Evolutionary conservation across 2,113 vertebrate genomes (phyloP).

Genomic region (Chroicocephalus ridibundus): DNA sequence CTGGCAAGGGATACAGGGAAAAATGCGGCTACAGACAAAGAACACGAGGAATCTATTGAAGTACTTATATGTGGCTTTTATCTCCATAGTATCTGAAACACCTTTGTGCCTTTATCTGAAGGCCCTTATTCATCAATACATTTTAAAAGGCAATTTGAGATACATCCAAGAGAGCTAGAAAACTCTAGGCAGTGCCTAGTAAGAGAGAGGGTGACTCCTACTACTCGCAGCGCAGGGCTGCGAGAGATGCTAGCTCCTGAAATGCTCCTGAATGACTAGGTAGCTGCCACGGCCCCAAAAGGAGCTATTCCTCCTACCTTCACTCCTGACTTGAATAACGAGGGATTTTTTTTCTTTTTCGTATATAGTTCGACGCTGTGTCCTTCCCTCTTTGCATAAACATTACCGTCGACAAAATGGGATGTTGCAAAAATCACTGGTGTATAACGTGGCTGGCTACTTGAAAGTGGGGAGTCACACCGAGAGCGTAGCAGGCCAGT

Average conservation of each 20-base stretch:
- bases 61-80: neutral
- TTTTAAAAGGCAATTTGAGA: neutral
- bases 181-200: neutral
- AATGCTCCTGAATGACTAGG: neutral
- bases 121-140: neutral
- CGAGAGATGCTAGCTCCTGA: neutral
- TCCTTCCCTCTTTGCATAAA: neutral
- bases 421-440: neutral
- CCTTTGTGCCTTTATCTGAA: neutral
- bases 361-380: neutral
- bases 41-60: neutral
- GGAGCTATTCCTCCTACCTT: neutral
- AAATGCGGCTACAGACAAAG: neutral
- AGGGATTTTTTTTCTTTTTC: neutral
- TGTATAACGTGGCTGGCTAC: neutral
- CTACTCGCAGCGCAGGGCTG: neutral
- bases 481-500: neutral
- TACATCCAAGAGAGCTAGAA: neutral
- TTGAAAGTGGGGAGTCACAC: neutral
- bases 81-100: neutral
- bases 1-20: neutral
- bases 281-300: neutral
- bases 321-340: neutral
- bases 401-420: neutral
- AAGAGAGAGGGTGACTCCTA: neutral